phyloP scores from a whole-genome alignment of 2,888 invertebrate genomes.

The Erebia ligea region DNA sequence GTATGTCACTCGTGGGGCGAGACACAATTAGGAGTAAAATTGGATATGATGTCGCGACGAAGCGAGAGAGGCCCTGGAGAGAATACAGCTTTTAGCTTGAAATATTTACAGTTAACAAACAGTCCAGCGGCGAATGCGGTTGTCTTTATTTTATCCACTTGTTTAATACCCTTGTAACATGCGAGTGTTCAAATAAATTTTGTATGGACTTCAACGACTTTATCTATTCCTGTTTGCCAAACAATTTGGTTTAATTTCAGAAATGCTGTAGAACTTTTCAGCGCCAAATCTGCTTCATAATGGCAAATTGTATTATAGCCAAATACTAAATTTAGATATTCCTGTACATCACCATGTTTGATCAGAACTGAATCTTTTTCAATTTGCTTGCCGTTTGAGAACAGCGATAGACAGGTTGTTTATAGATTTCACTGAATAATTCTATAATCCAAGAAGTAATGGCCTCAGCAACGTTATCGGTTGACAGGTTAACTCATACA shows the following conservation, averaged over 20 bases:
- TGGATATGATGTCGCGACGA: slow-evolving; percentile 63
- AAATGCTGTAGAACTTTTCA: neutral
- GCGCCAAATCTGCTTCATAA: neutral
- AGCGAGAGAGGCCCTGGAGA: slow-evolving; percentile 40
- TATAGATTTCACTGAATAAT: neutral
- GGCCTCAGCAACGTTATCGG: neutral
- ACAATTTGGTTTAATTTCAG: neutral
- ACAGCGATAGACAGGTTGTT: neutral
- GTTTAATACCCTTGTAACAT: slow-evolving; percentile 24
- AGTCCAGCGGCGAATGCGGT: slow-evolving; percentile 27
- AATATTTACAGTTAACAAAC: slow-evolving; percentile 34
- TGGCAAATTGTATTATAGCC: neutral
- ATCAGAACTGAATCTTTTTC: neutral
- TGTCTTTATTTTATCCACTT: slow-evolving; percentile 30
- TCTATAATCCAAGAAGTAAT: neutral
- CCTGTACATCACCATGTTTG: no score
- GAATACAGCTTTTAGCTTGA: slow-evolving; percentile 36
- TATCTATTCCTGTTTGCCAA: neutral
- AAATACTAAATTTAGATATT: neutral
- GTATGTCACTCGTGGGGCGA: slow-evolving; percentile 50
- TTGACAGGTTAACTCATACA: neutral
- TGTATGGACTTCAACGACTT: neutral
- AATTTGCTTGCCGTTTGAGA: neutral
- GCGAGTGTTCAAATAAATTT: slow-evolving; percentile 15
- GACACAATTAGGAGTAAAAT: slow-evolving; percentile 65